Conservation (phyloP, 2,888 invertebrate genomes). For the Tortricodes alternella region DNA sequence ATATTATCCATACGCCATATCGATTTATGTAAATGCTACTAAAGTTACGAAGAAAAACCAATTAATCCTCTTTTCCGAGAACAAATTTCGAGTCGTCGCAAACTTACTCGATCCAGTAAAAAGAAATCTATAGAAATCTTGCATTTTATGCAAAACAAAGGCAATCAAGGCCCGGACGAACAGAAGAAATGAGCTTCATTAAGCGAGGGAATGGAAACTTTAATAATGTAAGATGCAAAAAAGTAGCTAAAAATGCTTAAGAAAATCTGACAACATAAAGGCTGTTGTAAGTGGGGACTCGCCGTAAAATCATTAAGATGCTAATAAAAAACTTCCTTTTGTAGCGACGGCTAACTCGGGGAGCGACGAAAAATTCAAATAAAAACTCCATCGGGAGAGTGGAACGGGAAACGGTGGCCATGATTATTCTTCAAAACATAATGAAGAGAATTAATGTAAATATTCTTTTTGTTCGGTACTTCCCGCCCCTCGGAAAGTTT, state of each 20-base stretch:
- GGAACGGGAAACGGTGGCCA: slow-evolving; percentile 76
- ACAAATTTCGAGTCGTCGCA: slow-evolving; percentile 67
- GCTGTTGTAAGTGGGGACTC: slow-evolving; percentile 82
- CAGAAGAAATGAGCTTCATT: slow-evolving; percentile 84
- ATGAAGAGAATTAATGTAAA: slow-evolving; percentile 84
- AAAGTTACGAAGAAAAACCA: slow-evolving; percentile 50
- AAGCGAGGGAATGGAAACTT: slow-evolving; percentile 82
- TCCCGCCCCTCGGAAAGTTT: slow-evolving; percentile 81
- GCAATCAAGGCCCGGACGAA: slow-evolving; percentile 81
- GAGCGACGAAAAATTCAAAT: slow-evolving; percentile 77
- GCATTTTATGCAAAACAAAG: slow-evolving; percentile 82
- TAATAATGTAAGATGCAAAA: slow-evolving; percentile 83
- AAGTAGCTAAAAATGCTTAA: slow-evolving; percentile 81
- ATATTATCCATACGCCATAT: slow-evolving; percentile 31
- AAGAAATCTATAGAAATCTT: slow-evolving; percentile 80
- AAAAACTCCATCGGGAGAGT: slow-evolving; percentile 81
- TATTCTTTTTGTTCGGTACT: slow-evolving; percentile 80
- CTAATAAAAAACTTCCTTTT: slow-evolving; percentile 84
- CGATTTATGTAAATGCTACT: slow-evolving; percentile 35
- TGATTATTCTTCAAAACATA: slow-evolving; percentile 84
- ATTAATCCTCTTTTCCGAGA: slow-evolving; percentile 67
- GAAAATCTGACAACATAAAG: slow-evolving; percentile 84
- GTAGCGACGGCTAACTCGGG: slow-evolving; percentile 75
- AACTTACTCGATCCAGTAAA: slow-evolving; percentile 73
- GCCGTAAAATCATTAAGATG: slow-evolving; percentile 84